These are phyloP conservation scores for Aphidius colemani DNA, from an alignment of 2,888 invertebrate genomes.

Conservation along the genomic window DNA sequence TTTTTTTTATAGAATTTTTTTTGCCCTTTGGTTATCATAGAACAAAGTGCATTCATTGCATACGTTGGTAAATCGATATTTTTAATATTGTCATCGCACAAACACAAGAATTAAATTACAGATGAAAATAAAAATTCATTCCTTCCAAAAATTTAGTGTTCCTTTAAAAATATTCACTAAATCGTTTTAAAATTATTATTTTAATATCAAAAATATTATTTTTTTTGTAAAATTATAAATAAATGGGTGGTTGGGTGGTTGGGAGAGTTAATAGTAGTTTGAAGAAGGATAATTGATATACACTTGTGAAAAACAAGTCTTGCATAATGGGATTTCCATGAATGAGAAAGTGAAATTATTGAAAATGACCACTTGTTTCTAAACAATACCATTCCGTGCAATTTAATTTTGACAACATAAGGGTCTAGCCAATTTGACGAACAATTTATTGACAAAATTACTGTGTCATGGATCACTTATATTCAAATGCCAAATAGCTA, in stretches of 20 bases:
- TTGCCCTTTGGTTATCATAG: background rate
- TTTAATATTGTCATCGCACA: conserved; percentile 55
- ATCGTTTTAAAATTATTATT: no score
- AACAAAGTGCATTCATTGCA: conserved; percentile 61
- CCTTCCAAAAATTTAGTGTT: conserved; percentile 1
- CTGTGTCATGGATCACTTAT: conserved; percentile 43
- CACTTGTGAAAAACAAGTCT: conserved; percentile 31
- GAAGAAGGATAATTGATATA: conserved; percentile 21
- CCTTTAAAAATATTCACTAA: no score
- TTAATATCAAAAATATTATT: no score
- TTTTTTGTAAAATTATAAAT: no score
- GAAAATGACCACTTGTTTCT: conserved; percentile 53
- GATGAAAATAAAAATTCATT: conserved; percentile 46
- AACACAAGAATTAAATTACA: conserved; percentile 32
- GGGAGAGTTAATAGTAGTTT: no score
- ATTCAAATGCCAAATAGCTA: conserved; percentile 1
- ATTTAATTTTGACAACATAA: conserved; percentile 54
- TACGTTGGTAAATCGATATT: conserved; percentile 60
- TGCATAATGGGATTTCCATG: conserved; percentile 45
- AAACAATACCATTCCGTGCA: conserved; percentile 59
- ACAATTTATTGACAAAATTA: conserved; percentile 59
- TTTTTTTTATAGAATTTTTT: no score
- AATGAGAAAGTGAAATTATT: conserved; percentile 24
- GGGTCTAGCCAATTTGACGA: conserved; percentile 55
- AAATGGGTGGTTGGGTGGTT: no score